Conservation (phyloP, 2,888 invertebrate genomes). For the Danaus chrysippus region DNA sequence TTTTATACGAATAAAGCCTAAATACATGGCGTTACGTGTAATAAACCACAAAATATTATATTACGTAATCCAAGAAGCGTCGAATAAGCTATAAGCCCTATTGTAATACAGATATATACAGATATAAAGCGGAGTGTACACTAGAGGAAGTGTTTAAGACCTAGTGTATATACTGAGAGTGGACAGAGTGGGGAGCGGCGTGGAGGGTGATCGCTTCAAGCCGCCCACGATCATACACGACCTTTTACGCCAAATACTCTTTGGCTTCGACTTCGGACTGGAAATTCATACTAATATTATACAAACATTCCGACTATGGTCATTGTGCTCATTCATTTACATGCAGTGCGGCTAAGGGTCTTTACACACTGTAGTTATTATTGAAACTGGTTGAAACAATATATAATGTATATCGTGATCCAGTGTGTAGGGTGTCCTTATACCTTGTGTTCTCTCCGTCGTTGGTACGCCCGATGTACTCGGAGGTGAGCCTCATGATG, state of each 20-base stretch:
- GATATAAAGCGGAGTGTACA: not conserved
- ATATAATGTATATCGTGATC: not conserved
- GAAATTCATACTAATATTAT: constrained; percentile 18
- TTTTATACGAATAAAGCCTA: too few relatives aligned
- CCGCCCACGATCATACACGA: constrained; percentile 41
- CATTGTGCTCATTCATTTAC: too few relatives aligned
- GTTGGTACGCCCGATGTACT: constrained; percentile 86
- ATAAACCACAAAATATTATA: too few relatives aligned
- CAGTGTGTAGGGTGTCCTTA: constrained; percentile 5
- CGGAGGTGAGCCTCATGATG: constrained; percentile 95
- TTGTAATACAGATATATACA: not conserved
- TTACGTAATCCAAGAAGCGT: too few relatives aligned
- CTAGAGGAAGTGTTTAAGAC: constrained; percentile 33
- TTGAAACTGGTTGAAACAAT: too few relatives aligned
- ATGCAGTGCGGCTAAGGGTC: too few relatives aligned
- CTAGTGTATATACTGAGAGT: constrained; percentile 49
- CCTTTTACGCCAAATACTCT: constrained; percentile 50
- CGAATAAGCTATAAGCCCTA: too few relatives aligned
- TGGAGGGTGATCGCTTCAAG: constrained; percentile 40
- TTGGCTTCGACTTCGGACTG: constrained; percentile 37
- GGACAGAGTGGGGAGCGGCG: constrained; percentile 41
- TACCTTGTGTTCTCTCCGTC: constrained; percentile 67
- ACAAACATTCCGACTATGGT: too few relatives aligned
- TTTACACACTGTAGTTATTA: too few relatives aligned
- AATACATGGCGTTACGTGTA: too few relatives aligned